Conservation (phyloP, 2,797 vertebrate genomes). For the Glossophaga mutica region DNA sequence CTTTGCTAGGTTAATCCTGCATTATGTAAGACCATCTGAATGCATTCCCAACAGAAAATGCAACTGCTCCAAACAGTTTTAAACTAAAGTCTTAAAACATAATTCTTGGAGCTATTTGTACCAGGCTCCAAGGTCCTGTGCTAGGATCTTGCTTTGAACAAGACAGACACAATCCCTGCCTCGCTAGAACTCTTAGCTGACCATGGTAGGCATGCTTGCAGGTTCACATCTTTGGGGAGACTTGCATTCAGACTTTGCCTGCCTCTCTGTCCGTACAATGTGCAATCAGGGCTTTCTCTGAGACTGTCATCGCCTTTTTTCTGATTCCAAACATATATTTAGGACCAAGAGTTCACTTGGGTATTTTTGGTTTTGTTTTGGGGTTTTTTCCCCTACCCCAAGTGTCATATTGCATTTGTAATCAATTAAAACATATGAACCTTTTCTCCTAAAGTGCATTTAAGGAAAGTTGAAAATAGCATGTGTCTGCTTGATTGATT, state of each 20-base stretch:
- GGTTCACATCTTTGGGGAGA: neutral
- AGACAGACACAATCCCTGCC: neutral
- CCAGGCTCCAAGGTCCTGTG: neutral
- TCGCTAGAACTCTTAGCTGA: neutral
- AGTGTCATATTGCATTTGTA: neutral
- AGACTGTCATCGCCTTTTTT: neutral
- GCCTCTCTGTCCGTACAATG: neutral
- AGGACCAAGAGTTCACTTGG: neutral
- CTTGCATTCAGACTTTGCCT: neutral
- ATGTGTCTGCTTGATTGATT: neutral
- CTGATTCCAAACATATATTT: neutral
- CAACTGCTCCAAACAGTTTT: neutral
- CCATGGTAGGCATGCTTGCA: fast-evolving
- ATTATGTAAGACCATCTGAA: neutral
- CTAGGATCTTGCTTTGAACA: neutral
- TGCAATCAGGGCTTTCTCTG: neutral
- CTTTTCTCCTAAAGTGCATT: neutral
- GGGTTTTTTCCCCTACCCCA: neutral
- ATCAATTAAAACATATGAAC: neutral
- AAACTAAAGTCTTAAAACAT: neutral
- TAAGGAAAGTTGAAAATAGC: neutral
- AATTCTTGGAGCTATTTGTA: neutral
- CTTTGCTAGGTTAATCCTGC: neutral
- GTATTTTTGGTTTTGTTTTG: neutral
- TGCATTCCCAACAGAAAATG: neutral